Conservation (phyloP, 2,113 vertebrate species). For the Leucosticte australis region DNA sequence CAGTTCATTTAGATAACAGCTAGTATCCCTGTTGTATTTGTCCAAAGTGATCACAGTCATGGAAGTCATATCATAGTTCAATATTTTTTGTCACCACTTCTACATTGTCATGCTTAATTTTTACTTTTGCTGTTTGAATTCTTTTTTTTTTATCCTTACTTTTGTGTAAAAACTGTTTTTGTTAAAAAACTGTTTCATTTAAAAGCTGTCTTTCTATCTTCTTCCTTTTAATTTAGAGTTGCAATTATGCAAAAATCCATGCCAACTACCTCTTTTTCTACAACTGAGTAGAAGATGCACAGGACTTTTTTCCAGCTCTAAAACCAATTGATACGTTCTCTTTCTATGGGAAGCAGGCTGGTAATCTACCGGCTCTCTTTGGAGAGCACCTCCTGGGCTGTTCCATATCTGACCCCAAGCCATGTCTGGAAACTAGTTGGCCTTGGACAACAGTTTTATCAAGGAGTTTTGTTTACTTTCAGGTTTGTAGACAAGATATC, state of each 20-base stretch:
- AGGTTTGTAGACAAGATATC: not conserved
- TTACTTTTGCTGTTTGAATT: not conserved
- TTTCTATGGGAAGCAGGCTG: not conserved
- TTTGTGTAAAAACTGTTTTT: not conserved
- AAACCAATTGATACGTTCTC: not conserved
- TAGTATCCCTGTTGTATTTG: not conserved
- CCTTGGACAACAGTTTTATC: not conserved
- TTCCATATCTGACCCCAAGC: not conserved
- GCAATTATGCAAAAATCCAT: not conserved
- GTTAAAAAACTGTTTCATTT: not conserved
- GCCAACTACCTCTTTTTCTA: not conserved
- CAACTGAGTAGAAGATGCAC: not conserved
- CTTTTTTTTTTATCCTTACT: not conserved
- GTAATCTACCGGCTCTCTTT: not conserved
- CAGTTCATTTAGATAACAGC: not conserved
- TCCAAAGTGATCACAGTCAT: not conserved
- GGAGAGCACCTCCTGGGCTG: not conserved
- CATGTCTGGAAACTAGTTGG: not conserved
- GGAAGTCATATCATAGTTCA: not conserved
- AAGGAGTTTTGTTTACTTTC: not conserved
- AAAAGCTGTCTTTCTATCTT: not conserved
- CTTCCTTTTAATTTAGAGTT: not conserved
- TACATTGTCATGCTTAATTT: not conserved
- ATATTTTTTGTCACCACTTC: not conserved
- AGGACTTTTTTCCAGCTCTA: not conserved